A percentile compares a stretch with the other conserved stretches of the same genome.
phyloP scores from a whole-genome alignment of 2,888 invertebrate species.

The Seira ritae region DNA sequence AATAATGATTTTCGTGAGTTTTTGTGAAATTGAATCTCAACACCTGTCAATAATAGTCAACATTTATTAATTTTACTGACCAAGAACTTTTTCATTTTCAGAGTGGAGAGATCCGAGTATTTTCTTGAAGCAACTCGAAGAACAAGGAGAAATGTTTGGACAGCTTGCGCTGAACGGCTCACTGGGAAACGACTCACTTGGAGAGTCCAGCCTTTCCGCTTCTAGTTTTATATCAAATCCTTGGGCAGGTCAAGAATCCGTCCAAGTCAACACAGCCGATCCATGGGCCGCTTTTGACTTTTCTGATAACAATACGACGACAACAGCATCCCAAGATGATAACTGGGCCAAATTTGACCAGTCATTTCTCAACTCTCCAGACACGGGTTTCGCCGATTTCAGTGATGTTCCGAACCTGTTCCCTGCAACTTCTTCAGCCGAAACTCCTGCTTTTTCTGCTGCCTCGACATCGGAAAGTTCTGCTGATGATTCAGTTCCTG shows the following conservation, averaged over 20 bases:
- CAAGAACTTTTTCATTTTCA: no score
- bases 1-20: constrained; percentile 34
- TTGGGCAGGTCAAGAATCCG: constrained; percentile 56
- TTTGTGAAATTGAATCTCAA: no score
- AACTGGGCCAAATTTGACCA: constrained; percentile 58
- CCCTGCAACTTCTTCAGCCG: no score
- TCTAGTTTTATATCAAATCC: constrained; percentile 45
- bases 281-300: constrained; percentile 61
- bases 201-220: neutral
- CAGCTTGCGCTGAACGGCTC: constrained; percentile 45
- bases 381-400: constrained; percentile 34
- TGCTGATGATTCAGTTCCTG: no score
- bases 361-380: constrained; percentile 20
- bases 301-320: constrained; percentile 7
- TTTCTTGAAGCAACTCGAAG: constrained; percentile 47
- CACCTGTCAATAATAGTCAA: no score
- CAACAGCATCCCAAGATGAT: neutral
- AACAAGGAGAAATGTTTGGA: constrained; percentile 46
- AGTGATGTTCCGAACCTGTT: no score
- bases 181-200: neutral
- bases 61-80: no score
- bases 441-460: no score
- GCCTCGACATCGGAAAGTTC: no score
- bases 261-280: constrained; percentile 43
- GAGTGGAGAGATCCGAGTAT: constrained; percentile 46